Base-by-base conservation (phyloP, 2,113 vertebrate species). In the Eupsittula cactorum region DNA sequence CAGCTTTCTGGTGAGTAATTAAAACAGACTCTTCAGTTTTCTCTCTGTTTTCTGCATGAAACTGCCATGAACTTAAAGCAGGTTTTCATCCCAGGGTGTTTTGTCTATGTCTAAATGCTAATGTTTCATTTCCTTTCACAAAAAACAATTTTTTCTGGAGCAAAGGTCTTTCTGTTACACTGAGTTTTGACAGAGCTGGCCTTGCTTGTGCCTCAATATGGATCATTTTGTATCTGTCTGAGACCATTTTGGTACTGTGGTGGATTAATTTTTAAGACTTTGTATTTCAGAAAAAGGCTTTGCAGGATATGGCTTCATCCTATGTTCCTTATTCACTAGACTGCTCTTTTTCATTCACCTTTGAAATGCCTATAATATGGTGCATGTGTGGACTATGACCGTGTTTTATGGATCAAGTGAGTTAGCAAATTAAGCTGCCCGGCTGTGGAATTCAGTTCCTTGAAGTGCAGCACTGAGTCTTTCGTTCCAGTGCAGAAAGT, bases 371-470 rank as follows among this genome's bases (percentile, higher is more conserved):
- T 92, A 9, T 96, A 95, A 97, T 94, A 53, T 35, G n/a, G 50
- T 93, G 90, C 92, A 85, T 91, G 47, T 96, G 95, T 80, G 44
- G 41, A 89, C 57, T 59, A 35, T 24, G 86, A 62, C 68, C 62
- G n/a, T 73, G 55, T 97, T 96, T 97, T 93, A 93, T 70, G 86
- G 90, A 95, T 94, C 74, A 85, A 97, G 63, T 9, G 27, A 94
- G 93, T 94, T 95, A 92, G 82, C 88, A 95, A 86, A 90, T 92
- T 93, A 84, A 92, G 65, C 78, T 94, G 89, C 90, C 64, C 80
- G 57, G 55, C 69, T 74, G 57, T 86, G 52, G 82, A 95, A 93
- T 93, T 94, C 79, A 50, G 60, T 84, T 92, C 50, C 86, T 96
- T 93, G 69, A 88, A 89, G 41, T 89, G 50, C 37, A 52, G 31